These are phyloP conservation scores for Ardeotis arabs DNA, from an alignment of 2,113 vertebrate species.

Conservation along the genomic window DNA sequence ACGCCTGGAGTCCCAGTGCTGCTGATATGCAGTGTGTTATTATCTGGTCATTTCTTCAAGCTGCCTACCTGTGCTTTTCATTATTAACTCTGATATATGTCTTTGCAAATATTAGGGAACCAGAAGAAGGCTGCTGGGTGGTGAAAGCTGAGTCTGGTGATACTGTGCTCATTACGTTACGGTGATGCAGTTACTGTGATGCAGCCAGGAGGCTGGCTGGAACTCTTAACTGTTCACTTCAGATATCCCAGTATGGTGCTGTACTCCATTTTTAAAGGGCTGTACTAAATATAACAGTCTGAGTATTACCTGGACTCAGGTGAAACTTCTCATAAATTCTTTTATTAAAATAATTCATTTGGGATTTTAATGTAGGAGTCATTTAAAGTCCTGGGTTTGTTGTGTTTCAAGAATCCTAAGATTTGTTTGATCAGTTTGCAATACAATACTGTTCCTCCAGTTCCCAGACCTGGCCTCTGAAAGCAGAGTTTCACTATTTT, in stretches of 20 bases:
- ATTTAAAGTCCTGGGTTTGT: neutral
- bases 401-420: neutral
- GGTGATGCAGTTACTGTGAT: neutral
- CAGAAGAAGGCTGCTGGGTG: neutral
- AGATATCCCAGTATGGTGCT: neutral
- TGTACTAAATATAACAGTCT: neutral
- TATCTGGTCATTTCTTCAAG: neutral
- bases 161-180: neutral
- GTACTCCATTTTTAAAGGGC: neutral
- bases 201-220: neutral
- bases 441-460: neutral
- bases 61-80: neutral
- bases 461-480: neutral
- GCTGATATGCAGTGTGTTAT: neutral
- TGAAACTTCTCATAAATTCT: neutral
- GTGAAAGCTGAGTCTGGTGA: neutral
- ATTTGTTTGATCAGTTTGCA: neutral
- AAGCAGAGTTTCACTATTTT: neutral
- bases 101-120: neutral
- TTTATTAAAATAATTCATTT: neutral
- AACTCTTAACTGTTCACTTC: neutral
- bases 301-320: neutral
- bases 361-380: neutral
- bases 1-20: neutral
- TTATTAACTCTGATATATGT: neutral